phyloP scores from a whole-genome alignment of 2,888 invertebrate genomes.

The Thalpophila matura region DNA sequence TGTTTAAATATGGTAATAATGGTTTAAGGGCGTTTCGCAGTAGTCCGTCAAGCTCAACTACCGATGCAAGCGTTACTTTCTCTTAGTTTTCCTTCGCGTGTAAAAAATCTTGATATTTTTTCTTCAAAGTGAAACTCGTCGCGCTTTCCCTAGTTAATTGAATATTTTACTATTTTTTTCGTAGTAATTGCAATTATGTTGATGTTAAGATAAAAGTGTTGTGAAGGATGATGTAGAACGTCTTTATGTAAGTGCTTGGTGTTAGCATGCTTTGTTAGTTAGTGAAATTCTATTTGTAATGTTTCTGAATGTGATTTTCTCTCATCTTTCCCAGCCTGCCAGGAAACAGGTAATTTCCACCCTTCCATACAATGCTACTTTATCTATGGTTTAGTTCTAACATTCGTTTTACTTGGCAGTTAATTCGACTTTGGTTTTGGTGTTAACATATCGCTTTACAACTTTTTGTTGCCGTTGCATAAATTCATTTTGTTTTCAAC shows the following conservation, averaged over 20 bases:
- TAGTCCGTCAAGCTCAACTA: constrained; percentile 51
- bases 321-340: constrained; percentile 91
- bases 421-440: constrained; percentile 56
- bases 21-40: constrained; percentile 69
- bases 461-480: constrained; percentile 26
- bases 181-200: constrained; percentile 83
- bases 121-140: constrained; percentile 84
- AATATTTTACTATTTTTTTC: constrained; percentile 83
- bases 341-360: constrained; percentile 89
- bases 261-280: constrained; percentile 83
- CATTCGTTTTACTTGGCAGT: constrained; percentile 47
- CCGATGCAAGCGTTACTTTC: constrained; percentile 73
- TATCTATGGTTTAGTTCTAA: constrained; percentile 51
- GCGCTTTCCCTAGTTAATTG: constrained; percentile 87
- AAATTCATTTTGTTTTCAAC: constrained; percentile 6
- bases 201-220: constrained; percentile 73
- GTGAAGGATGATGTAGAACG: constrained; percentile 73
- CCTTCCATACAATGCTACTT: constrained; percentile 66
- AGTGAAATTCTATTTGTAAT: constrained; percentile 86
- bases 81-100: constrained; percentile 86
- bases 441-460: constrained; percentile 42
- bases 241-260: constrained; percentile 71
- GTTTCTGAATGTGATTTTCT: constrained; percentile 91
- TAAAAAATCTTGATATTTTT: constrained; percentile 88
- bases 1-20: not conserved